Percentiles rank a stretch among this genome's conserved stretches.
These are phyloP conservation scores for Lissocephala sabroskyi DNA, from an alignment of 2,888 invertebrate species.

Conservation along the genomic window DNA sequence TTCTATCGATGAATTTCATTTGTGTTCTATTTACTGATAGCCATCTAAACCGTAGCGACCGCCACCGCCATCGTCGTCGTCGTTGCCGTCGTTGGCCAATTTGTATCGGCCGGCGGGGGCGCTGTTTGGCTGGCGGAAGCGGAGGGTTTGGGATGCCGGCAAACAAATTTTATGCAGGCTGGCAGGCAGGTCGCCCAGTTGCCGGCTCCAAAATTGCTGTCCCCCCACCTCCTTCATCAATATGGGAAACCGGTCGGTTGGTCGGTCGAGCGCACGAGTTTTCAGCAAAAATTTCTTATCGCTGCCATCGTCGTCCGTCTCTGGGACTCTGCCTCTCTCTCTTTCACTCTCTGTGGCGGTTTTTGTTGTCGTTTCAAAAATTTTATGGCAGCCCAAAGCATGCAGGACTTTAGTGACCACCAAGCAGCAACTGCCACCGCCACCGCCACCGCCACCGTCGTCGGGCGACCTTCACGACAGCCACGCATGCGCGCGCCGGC, in stretches of 20 bases:
- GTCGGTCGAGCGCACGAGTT: constrained; percentile 48
- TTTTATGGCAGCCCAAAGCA: constrained; percentile 54
- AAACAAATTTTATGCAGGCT: constrained; percentile 62
- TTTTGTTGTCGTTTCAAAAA: constrained; percentile 30
- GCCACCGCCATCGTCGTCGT: constrained; percentile 10
- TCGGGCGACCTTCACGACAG: background rate
- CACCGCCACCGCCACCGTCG: background rate
- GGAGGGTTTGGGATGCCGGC: constrained; percentile 9
- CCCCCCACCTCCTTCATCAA: constrained; percentile 30
- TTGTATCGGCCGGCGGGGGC: constrained; percentile 51
- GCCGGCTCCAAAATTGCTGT: constrained; percentile 22
- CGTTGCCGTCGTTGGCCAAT: constrained; percentile 38
- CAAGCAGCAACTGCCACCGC: background rate
- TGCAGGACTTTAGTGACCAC: no score
- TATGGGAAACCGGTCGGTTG: constrained; percentile 50
- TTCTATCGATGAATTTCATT: constrained; percentile 69
- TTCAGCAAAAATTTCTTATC: constrained; percentile 64
- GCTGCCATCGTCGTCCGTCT: constrained; percentile 17
- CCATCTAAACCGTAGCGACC: constrained; percentile 56
- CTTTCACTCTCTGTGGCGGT: background rate
- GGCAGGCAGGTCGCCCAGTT: constrained; percentile 19
- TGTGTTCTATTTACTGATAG: constrained; percentile 70
- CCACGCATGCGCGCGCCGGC: constrained; percentile 12
- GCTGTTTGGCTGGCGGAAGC: background rate
- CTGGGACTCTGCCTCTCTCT: constrained; percentile 1